Percentiles rank a stretch among this genome's conserved stretches.
Conservation (phyloP, 2,888 invertebrate genomes). For the Clanis bilineata region DNA sequence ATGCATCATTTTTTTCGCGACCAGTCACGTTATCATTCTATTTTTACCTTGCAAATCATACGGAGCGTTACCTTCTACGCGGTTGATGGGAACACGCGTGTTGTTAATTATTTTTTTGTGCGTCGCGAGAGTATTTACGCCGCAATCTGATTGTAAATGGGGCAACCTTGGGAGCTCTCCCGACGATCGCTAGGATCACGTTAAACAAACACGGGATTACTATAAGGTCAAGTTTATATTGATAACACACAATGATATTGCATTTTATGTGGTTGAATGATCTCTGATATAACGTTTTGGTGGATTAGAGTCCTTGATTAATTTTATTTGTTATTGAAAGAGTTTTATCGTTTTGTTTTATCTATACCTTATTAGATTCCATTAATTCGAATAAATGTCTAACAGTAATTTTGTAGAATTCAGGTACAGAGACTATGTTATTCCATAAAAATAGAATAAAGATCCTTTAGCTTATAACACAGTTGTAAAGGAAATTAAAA, state of each 20-base stretch:
- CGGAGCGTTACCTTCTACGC: constrained; percentile 67
- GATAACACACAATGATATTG: background rate
- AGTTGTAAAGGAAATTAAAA: too few relatives aligned
- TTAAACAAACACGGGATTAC: background rate
- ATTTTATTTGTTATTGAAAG: too few relatives aligned
- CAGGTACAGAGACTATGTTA: too few relatives aligned
- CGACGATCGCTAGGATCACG: background rate
- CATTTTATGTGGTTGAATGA: background rate
- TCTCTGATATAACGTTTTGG: constrained; percentile 1
- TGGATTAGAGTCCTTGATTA: background rate
- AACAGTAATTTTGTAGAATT: too few relatives aligned
- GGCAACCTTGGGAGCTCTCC: background rate
- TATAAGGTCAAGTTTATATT: constrained; percentile 14
- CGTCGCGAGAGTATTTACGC: constrained; percentile 42
- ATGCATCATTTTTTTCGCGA: constrained; percentile 39
- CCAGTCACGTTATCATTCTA: constrained; percentile 63
- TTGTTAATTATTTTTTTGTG: constrained; percentile 50
- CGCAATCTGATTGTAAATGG: constrained; percentile 25
- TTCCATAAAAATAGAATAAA: too few relatives aligned
- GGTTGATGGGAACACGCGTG: constrained; percentile 52
- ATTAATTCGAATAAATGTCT: too few relatives aligned
- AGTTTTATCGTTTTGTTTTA: too few relatives aligned
- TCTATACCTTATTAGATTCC: too few relatives aligned
- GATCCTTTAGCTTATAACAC: too few relatives aligned
- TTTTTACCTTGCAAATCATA: constrained; percentile 70